Evolutionary conservation across 30 jellyfish, hydroid and myxozoan genomes (phyloP).

Genomic region (Aurelia sp.): DNA sequence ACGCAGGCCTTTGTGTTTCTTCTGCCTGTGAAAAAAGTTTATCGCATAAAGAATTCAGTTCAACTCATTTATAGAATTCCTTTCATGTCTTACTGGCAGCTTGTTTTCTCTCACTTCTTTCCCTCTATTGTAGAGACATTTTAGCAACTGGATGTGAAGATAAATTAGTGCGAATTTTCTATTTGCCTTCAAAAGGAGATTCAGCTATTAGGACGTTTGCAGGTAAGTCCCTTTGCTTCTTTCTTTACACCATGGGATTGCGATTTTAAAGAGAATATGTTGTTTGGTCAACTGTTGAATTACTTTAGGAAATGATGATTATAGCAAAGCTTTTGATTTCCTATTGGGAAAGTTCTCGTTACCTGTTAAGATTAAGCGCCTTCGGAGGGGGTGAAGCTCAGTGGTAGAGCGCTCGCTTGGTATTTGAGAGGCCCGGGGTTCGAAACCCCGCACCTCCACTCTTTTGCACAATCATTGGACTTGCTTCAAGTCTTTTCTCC

Average conservation of each 20-base stretch:
- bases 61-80: neutral
- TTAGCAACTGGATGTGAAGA: conserved; percentile 91
- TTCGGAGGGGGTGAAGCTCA: conserved; percentile 27
- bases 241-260: too few species aligned
- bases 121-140: conserved; percentile 59
- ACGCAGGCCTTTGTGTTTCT: too few species aligned
- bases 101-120: neutral
- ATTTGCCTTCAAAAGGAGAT: conserved; percentile 63
- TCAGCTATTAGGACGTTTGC: conserved; percentile 63
- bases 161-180: conserved; percentile 63
- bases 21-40: too few species aligned
- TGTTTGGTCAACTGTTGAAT: too few species aligned
- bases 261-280: too few species aligned
- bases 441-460: conserved; percentile 32
- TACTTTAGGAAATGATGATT: too few species aligned
- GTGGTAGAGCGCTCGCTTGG: conserved; percentile 39
- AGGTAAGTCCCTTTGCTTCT: neutral
- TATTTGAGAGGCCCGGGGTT: conserved; percentile 37
- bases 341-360: too few species aligned
- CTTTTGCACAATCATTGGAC: neutral
- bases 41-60: too few species aligned
- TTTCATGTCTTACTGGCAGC: neutral
- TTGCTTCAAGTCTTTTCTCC: too few species aligned
- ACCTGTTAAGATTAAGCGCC: too few species aligned
- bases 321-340: too few species aligned